Base-by-base conservation (phyloP, 2,888 invertebrate genomes). In the Amiota mariae region DNA sequence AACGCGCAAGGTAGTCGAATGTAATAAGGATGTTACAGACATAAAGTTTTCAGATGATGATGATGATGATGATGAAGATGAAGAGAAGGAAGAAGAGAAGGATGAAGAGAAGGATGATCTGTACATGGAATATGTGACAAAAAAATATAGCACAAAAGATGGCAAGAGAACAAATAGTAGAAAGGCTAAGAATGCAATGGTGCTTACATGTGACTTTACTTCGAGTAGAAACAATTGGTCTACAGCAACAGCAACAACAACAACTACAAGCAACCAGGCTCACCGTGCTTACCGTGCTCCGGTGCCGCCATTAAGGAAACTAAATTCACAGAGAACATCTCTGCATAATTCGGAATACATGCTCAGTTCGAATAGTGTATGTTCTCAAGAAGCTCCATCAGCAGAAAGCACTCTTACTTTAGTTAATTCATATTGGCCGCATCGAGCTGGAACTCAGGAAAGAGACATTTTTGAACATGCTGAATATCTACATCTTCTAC, bases 21-120 rank as follows among this genome's bases (percentile, higher is more conserved):
- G 54, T 48, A 77, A 82, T 48, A 77, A 82, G 48, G 84, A 83
- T 64, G 77, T 80, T 72, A 80, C 81, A 68, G 77, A 77, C 18
- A 75, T 88, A 24, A 89, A 90, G 75, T 84, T 88, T 36, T 89
- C 89, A 6, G 90, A 90, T 73, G 87, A 88, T 13, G 89, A 89
- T 9, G 88, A 88, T 66, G n/a, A 54, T 49, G 24, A 24, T 24
- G 24, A 24, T 24, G 3, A 24, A 24, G n/a, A n/a, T n/a, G n/a
- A n/a, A n/a, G n/a, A n/a, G n/a, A n/a, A n/a, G n/a, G n/a, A n/a
- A n/a, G n/a, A n/a, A n/a, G n/a, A n/a, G n/a, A n/a, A n/a, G n/a
- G n/a, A n/a, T n/a, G n/a, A n/a, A n/a, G n/a, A n/a, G n/a, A n/a
- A n/a, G n/a, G n/a, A n/a, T n/a, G n/a, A n/a, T n/a, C n/a, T n/a